A percentile compares a stretch with the other conserved stretches of the same genome.
These are phyloP conservation scores for Sarcoramphus papa DNA, from an alignment of 2,797 vertebrate species.

Conservation along the genomic window DNA sequence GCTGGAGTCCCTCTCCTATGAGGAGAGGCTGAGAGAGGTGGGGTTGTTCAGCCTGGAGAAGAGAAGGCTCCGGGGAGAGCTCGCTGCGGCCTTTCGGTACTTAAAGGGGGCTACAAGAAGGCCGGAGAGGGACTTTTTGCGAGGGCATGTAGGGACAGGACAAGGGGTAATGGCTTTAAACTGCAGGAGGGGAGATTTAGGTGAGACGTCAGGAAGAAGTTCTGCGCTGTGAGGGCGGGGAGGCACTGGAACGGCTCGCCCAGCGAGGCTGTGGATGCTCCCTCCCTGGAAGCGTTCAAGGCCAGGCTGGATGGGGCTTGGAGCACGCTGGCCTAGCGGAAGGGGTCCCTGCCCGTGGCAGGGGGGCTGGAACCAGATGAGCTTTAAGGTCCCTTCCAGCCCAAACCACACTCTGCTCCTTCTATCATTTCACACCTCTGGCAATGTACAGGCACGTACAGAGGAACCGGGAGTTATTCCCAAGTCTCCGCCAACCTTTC, in stretches of 20 bases:
- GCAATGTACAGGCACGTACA: rapidly evolving
- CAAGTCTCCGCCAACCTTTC: background rate
- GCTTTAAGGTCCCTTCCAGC: background rate
- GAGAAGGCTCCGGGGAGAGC: background rate
- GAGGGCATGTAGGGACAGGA: no score
- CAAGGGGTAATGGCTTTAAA: no score
- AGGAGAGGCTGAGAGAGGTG: background rate
- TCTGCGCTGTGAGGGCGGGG: rapidly evolving
- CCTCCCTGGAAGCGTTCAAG: no score
- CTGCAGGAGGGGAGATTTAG: no score
- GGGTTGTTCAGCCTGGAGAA: background rate
- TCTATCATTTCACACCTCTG: background rate
- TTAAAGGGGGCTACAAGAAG: no score
- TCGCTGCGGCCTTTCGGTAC: no score
- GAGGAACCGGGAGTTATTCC: background rate
- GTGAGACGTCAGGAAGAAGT: no score
- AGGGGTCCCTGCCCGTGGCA: background rate
- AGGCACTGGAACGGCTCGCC: no score
- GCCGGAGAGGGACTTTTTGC: no score
- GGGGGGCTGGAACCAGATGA: no score
- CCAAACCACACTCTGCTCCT: rapidly evolving
- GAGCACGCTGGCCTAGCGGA: rapidly evolving
- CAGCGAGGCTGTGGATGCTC: no score
- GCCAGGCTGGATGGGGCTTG: background rate
- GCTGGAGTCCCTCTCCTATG: no score